These are phyloP conservation scores for Pristis pectinata DNA, from an alignment of 2,797 vertebrate genomes.

Conservation along the genomic window DNA sequence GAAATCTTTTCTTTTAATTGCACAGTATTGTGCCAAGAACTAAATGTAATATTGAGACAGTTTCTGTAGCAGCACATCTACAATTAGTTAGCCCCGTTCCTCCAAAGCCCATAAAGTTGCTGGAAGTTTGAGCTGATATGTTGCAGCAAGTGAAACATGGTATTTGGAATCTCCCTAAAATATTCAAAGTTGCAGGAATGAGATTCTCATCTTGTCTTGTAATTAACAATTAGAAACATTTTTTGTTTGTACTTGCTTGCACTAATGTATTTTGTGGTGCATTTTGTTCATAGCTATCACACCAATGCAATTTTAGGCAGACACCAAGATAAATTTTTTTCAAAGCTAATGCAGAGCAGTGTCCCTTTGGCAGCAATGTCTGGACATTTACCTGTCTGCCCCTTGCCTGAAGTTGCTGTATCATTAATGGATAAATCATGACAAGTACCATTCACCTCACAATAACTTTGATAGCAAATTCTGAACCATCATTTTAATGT, in stretches of 20 bases:
- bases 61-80: not conserved
- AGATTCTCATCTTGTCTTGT: not conserved
- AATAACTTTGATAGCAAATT: not conserved
- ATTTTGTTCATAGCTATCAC: not conserved
- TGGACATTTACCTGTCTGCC: not conserved
- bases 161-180: not conserved
- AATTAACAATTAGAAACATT: not conserved
- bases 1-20: not conserved
- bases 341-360: not conserved
- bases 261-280: not conserved
- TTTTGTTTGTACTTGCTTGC: not conserved
- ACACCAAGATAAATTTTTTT: not conserved
- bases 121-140: not conserved
- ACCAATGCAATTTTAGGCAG: not conserved
- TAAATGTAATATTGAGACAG: not conserved
- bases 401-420: not conserved
- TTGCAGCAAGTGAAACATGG: not conserved
- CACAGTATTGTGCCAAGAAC: not conserved
- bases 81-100: not conserved
- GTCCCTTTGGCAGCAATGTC: not conserved
- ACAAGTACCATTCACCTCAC: not conserved
- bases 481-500: not conserved
- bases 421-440: not conserved
- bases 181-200: not conserved
- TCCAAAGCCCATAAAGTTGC: no score